Evolutionary conservation across 2,113 vertebrate species (phyloP).

Genomic region (Chloropsis cyanopogon): DNA sequence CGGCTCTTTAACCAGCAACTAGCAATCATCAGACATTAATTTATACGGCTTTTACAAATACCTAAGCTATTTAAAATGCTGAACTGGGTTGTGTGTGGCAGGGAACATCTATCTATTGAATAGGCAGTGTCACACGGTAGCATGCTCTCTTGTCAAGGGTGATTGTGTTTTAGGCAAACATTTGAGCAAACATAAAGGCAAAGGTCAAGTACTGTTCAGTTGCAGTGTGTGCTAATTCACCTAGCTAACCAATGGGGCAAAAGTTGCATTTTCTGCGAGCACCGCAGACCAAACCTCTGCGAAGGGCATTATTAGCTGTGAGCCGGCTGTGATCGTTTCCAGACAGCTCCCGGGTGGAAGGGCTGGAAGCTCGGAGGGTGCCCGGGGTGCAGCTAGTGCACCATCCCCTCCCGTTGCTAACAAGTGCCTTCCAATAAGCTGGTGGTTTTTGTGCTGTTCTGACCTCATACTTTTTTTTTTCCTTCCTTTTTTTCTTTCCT

Average conservation of each 20-base stretch:
- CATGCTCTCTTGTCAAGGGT: conserved; percentile 91
- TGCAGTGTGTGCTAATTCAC: conserved; percentile 95
- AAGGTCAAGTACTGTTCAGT: conserved; percentile 98
- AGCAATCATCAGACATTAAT: conserved; percentile 76
- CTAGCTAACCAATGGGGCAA: conserved; percentile 90
- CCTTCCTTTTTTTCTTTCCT: too few relatives aligned
- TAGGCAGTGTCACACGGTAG: conserved; percentile 91
- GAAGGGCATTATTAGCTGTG: conserved; percentile 44
- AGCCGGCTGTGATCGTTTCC: conserved; percentile 3
- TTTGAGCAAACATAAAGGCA: conserved; percentile 93
- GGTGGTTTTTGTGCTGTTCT: background rate
- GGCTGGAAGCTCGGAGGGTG: background rate
- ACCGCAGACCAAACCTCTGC: conserved; percentile 56
- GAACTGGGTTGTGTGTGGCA: conserved; percentile 80
- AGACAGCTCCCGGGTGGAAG: conserved; percentile 19
- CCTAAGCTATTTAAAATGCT: conserved; percentile 83
- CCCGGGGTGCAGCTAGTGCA: background rate
- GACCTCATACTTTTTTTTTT: too few relatives aligned
- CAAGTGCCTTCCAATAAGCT: background rate
- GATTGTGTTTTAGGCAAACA: conserved; percentile 99
- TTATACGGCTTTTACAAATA: conserved; percentile 83
- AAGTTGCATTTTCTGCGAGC: conserved; percentile 76
- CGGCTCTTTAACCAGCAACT: conserved; percentile 72
- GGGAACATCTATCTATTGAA: conserved; percentile 92
- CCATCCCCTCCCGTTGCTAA: background rate